Percentiles rank a stretch among this genome's conserved stretches.
Evolutionary conservation across 2,113 vertebrate species (phyloP).

Genomic region (Notarius lentiginosus): DNA sequence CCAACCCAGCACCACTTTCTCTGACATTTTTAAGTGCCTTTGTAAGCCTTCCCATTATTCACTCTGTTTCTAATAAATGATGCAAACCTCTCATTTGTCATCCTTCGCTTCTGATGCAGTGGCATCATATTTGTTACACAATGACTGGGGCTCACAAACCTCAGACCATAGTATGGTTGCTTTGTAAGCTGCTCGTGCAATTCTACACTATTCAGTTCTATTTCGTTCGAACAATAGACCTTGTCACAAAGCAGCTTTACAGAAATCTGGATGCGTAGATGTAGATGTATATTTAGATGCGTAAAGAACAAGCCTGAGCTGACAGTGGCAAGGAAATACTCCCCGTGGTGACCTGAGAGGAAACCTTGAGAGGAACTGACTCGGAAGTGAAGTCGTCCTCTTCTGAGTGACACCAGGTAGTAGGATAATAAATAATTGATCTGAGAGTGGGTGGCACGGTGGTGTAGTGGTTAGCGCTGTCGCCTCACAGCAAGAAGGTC

Average conservation of each 20-base stretch:
- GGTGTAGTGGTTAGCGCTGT: no score
- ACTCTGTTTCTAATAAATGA: conserved; percentile 1
- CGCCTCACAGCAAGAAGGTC: no score
- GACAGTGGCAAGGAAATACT: background rate
- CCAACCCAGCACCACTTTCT: background rate
- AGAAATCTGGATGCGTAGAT: background rate
- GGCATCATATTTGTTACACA: background rate
- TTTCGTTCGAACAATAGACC: background rate
- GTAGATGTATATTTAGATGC: background rate
- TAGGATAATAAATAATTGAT: background rate
- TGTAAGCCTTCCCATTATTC: background rate
- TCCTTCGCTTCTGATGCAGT: background rate
- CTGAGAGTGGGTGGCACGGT: background rate
- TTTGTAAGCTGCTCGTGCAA: no score
- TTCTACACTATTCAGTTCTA: background rate
- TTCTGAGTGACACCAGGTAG: background rate
- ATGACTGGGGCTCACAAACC: background rate
- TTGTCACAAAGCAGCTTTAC: background rate
- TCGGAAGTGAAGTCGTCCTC: background rate
- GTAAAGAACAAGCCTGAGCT: background rate
- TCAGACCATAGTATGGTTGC: background rate
- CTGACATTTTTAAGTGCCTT: background rate
- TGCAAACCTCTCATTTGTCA: background rate
- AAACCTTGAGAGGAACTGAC: background rate
- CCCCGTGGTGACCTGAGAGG: background rate